Base-by-base conservation (phyloP, 1,140 invertebrate genomes). In the Tetramorium parvispinum region DNA sequence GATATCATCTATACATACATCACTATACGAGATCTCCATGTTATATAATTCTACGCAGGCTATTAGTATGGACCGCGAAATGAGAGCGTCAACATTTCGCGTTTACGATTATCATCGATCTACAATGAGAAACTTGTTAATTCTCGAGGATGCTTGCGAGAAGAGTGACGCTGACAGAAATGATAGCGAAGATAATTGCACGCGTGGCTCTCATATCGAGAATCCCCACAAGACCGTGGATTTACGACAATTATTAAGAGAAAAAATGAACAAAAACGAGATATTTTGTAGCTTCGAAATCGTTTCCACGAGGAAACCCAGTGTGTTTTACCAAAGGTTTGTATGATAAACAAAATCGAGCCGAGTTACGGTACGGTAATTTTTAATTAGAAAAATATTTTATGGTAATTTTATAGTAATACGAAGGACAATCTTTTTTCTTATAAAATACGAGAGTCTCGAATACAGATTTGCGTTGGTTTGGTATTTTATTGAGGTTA, bases 221-320 rank as follows among this genome's bases (percentile, higher is more conserved):
- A 63, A 91, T 77, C 3, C 0, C n/a, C 24, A 0, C 0, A 0
- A 27, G 6, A 16, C 40, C 0, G 2, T 77, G 24, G 55, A 91
- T 53, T 11, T 91, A 21, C 86, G 63, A 32, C 61, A 82, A 32
- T 66, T 82, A 5, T 88, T 94, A 66, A 70, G 86, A 32, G 40
- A 90, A 37, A 89, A 88, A 82, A 87, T 85, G 21, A 21, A n/a
- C 8, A 79, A 59, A 21, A 88, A 87, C 8, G 82, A 91, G 8
- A 75, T 73, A 27, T 94, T 92, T 40, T 93, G 70, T 57, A 92
- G 93, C 16, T 91, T 92, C 7, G 93, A 94, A 65, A 53, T 94
- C 6, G 66, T 88, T 16, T 87, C 89, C 6, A 43, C 24, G 16
- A 87, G 85, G 43, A 83, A 77, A 24, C 6, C 76, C 63, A 11